phyloP scores from a whole-genome alignment of 1,140 invertebrate genomes.

The Nymphalis io region DNA sequence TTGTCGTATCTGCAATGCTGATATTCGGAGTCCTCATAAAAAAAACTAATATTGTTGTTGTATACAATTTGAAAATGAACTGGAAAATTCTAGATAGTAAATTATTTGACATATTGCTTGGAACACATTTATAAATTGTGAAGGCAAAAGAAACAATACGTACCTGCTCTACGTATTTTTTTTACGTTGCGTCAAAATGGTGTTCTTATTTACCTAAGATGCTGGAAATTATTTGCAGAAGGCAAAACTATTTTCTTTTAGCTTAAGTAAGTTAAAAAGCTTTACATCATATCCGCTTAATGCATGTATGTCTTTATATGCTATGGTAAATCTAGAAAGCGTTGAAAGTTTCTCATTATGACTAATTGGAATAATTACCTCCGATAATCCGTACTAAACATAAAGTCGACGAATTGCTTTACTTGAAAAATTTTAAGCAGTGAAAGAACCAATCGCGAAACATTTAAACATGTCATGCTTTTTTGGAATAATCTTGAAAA shows the following conservation, averaged over 20 bases:
- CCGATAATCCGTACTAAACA: constrained; percentile 25
- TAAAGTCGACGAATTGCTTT: constrained; percentile 6
- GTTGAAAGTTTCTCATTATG: constrained; percentile 27
- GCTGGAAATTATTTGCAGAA: no score
- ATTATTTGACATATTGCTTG: no score
- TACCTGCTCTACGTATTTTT: no score
- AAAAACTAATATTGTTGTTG: not conserved
- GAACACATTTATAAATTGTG: no score
- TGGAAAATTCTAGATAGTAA: no score
- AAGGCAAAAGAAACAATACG: no score
- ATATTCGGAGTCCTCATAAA: not conserved
- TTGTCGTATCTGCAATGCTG: constrained; percentile 18
- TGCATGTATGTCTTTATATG: not conserved
- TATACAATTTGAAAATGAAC: not conserved
- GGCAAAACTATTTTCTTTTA: no score
- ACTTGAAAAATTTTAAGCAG: not conserved
- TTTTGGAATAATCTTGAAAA: no score
- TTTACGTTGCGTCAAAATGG: no score
- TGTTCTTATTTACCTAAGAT: no score
- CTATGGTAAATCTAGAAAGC: not conserved
- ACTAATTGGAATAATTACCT: constrained; percentile 29
- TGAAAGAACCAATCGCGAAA: not conserved
- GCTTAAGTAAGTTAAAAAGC: no score
- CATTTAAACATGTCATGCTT: no score
- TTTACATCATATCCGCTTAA: not conserved